Evolutionary conservation across 2,888 invertebrate species (phyloP).

Genomic region (Drosophila paramelanica): DNA sequence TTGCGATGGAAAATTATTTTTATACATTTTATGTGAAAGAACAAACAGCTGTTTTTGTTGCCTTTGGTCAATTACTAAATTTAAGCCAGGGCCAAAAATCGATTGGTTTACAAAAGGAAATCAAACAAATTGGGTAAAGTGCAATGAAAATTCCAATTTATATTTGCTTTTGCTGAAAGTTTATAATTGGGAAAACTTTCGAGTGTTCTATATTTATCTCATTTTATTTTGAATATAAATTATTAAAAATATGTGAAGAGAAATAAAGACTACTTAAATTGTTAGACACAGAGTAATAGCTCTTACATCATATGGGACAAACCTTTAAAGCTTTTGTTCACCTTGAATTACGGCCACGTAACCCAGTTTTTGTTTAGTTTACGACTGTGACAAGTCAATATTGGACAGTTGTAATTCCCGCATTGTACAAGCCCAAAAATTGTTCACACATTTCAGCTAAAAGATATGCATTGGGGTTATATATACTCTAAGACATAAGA

Average conservation of each 20-base stretch:
- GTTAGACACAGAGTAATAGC: neutral
- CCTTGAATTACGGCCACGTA: slow-evolving; percentile 45
- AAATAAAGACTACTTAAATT: neutral
- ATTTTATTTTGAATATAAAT: neutral
- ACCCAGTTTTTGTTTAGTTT: slow-evolving; percentile 60
- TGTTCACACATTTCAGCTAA: slow-evolving; percentile 61
- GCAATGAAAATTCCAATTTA: slow-evolving; percentile 26
- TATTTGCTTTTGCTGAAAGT: slow-evolving; percentile 6
- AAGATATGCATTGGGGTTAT: slow-evolving; percentile 19
- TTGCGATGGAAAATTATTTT: slow-evolving; percentile 1
- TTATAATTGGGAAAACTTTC: neutral
- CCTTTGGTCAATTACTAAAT: neutral
- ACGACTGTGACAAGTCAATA: slow-evolving; percentile 64
- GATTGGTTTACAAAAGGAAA: neutral
- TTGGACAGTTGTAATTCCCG: slow-evolving; percentile 60
- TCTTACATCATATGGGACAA: slow-evolving; percentile 22
- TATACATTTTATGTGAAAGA: slow-evolving; percentile 24
- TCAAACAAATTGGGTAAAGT: neutral
- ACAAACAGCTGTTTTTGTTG: neutral
- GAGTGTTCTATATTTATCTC: neutral
- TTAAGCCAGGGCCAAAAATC: neutral
- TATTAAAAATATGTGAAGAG: neutral
- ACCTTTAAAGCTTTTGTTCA: slow-evolving; percentile 11
- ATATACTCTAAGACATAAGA: slow-evolving; percentile 2
- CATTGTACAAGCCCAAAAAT: slow-evolving; percentile 49